Percentiles rank a stretch among this genome's conserved stretches.
phyloP scores from a whole-genome alignment of 2,888 invertebrate species.

The Drosophila ustulata region DNA sequence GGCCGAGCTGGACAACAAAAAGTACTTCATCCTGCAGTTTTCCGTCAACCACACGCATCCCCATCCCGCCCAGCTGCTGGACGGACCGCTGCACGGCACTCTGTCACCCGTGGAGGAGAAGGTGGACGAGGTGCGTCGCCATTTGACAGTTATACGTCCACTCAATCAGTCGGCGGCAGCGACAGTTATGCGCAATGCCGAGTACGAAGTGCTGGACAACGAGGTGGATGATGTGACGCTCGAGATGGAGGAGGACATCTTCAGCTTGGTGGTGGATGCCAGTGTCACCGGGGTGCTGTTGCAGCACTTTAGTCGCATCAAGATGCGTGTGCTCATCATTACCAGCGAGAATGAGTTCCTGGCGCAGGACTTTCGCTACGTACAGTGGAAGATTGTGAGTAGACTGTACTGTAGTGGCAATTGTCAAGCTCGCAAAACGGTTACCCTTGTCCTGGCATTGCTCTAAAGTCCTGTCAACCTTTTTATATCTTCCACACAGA shows the following conservation, averaged over 20 bases:
- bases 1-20: conserved; percentile 77
- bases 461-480: conserved; percentile 23
- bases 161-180: conserved; percentile 68
- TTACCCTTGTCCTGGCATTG: neutral
- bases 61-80: conserved; percentile 73
- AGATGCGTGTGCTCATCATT: conserved; percentile 83
- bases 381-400: conserved; percentile 85
- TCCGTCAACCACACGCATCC: conserved; percentile 81
- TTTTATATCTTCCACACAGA: conserved; percentile 54
- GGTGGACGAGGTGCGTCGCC: conserved; percentile 71
- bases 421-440: conserved; percentile 10
- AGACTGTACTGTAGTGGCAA: conserved; percentile 68
- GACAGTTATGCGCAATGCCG: conserved; percentile 74
- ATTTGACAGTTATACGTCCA: conserved; percentile 71
- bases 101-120: conserved; percentile 72
- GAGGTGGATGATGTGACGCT: conserved; percentile 73
- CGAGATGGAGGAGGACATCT: conserved; percentile 80
- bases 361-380: conserved; percentile 83
- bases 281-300: conserved; percentile 84
- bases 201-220: conserved; percentile 76
- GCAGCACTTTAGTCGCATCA: conserved; percentile 79
- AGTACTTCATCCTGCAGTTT: conserved; percentile 83
- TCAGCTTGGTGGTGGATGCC: conserved; percentile 81
- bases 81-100: conserved; percentile 72
- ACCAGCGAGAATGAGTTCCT: conserved; percentile 83